Evolutionary conservation across 30 jellyfish, hydroid and myxozoan species (phyloP).

Genomic region (Morbakka virulenta): DNA sequence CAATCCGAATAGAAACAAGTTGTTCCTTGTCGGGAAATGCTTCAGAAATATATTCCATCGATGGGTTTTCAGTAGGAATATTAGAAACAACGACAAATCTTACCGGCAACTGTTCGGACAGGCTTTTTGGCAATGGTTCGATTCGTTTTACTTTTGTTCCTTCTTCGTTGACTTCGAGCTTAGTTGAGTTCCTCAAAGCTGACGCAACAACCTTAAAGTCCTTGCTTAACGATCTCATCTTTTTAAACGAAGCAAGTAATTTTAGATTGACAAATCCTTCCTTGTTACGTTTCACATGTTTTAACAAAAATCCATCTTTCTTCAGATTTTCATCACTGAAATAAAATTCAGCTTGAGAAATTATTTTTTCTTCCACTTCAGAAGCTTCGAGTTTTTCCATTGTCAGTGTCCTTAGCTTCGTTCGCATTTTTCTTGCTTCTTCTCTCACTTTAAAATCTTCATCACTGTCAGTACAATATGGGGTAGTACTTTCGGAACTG

Average conservation of each 20-base stretch:
- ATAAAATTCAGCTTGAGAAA: slow-evolving; percentile 88
- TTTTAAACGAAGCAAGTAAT: slow-evolving; percentile 85
- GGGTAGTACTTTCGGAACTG: slow-evolving; percentile 63
- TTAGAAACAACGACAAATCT: slow-evolving; percentile 80
- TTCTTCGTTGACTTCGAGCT: slow-evolving; percentile 68
- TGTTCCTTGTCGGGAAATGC: slow-evolving; percentile 69
- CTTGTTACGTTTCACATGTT: slow-evolving; percentile 93
- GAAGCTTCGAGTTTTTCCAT: slow-evolving; percentile 53
- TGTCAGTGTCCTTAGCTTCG: slow-evolving; percentile 28
- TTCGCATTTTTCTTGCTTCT: slow-evolving; percentile 6
- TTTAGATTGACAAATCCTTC: slow-evolving; percentile 95
- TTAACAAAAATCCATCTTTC: slow-evolving; percentile 90
- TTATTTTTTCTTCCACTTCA: slow-evolving; percentile 56
- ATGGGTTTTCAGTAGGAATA: slow-evolving; percentile 87
- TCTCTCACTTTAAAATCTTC: slow-evolving; percentile 36
- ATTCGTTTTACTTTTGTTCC: slow-evolving; percentile 76
- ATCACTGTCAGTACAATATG: slow-evolving; percentile 61
- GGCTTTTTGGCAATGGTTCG: slow-evolving; percentile 83
- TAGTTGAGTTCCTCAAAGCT: slow-evolving; percentile 70
- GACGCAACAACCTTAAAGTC: slow-evolving; percentile 84
- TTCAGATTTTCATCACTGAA: slow-evolving; percentile 91
- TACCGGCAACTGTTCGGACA: slow-evolving; percentile 89
- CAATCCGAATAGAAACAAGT: slow-evolving; percentile 75
- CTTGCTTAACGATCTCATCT: slow-evolving; percentile 78
- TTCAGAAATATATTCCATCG: slow-evolving; percentile 82